Evolutionary conservation across 2,888 invertebrate genomes (phyloP), one percentile per base, ranked within the genome.

Genomic region (Patella caerulea): DNA sequence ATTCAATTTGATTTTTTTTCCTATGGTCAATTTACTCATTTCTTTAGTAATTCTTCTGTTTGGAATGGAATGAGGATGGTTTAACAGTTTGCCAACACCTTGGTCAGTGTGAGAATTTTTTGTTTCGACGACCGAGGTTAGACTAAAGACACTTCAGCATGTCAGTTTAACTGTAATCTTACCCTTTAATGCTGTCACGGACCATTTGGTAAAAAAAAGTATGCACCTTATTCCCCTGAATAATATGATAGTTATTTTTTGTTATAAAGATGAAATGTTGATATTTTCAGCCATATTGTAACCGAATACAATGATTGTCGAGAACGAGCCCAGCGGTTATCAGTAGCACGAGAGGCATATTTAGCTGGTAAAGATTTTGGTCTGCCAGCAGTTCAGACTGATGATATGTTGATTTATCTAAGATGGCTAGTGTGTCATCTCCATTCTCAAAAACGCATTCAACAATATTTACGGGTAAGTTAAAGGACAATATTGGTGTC

Each of bases 341-440:
- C 88, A 15, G 79, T 85, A 14, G 88, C 88, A 2, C 79, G 88
- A 56, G 91, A 91, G 76, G 79, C 88, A 3, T 81, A 84, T 70
- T 78, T 90, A 72, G 83, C 84, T 55, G 85, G 86, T 19, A 86
- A 82, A 9, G 87, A 90, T 69, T 76, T 81, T 12, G 87, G 83
- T 11, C 75, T 88, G 11, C 82, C 84, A 19, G 82, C 83, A 2
- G 77, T 92, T 2, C 86, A 88, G 75, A 78, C 86, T 71, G 91
- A 92, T 34, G 92, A 92, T 74, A 78, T 91, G n/a, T 81, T 89
- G 54, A 91, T 92, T 65, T 92, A 91, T 77, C 84, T 91, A n/a
- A 84, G 91, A 12, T 91, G 89, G 90, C 84, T 91, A 4, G 88
- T 91, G 70, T 88, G 86, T 76, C 90, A 91, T 77, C 83, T 90